These are phyloP conservation scores for Peromyscus eremicus DNA, from an alignment of 2,797 vertebrate genomes.

Conservation along the genomic window DNA sequence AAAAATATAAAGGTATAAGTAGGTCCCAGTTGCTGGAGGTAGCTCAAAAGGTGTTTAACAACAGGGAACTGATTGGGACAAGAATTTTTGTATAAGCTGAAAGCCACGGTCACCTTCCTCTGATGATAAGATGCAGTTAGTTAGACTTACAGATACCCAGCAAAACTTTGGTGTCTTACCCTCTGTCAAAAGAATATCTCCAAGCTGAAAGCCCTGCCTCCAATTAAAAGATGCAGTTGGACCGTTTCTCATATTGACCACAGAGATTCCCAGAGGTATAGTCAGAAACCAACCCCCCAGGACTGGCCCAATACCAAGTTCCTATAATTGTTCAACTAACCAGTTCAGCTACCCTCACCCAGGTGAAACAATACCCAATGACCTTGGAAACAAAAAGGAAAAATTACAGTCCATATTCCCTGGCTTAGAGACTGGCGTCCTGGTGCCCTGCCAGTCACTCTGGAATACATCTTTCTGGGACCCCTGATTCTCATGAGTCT, in stretches of 20 bases:
- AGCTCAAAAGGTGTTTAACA: neutral
- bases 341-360: neutral
- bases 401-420: neutral
- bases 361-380: neutral
- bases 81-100: neutral
- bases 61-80: neutral
- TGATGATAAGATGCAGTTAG: neutral
- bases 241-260: too few relatives aligned
- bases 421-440: neutral
- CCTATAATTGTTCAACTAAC: neutral
- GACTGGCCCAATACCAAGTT: too few relatives aligned
- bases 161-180: neutral
- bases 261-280: too few relatives aligned
- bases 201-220: neutral
- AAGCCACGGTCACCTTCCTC: neutral
- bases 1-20: neutral
- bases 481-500: neutral
- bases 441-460: neutral
- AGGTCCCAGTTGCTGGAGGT: neutral
- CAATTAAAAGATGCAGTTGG: neutral
- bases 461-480: neutral
- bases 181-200: neutral
- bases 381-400: neutral
- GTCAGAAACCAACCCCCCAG: too few relatives aligned
- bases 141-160: neutral